Percentiles rank a stretch among this genome's conserved stretches.
These are phyloP conservation scores for Helogale parvula DNA, from an alignment of 2,113 vertebrate species.

Conservation along the genomic window DNA sequence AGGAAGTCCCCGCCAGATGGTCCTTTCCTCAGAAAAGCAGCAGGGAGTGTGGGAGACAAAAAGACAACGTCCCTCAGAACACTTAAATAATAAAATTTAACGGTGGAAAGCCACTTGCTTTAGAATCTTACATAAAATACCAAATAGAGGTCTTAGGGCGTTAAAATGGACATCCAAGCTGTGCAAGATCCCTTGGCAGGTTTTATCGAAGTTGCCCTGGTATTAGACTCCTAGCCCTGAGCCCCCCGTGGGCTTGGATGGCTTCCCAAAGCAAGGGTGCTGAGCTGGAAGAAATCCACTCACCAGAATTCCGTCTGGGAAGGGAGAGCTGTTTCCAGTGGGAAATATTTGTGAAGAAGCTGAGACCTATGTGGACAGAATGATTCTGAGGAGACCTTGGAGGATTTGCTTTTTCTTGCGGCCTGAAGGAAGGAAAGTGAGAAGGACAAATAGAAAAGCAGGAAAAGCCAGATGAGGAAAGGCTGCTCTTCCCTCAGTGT, in stretches of 20 bases:
- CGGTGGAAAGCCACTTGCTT: not conserved
- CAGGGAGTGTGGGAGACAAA: not conserved
- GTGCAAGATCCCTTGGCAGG: not conserved
- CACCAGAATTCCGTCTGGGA: not conserved
- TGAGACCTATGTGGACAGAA: not conserved
- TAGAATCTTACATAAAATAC: slow-evolving; percentile 8
- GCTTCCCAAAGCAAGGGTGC: not conserved
- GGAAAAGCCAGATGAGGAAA: not conserved
- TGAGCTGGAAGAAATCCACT: not conserved
- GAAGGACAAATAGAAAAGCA: not conserved
- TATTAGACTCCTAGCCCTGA: not conserved
- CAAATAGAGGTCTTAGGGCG: not conserved
- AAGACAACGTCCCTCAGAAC: not conserved
- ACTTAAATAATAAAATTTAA: not conserved
- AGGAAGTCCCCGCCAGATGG: slow-evolving; percentile 50
- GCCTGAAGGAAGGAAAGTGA: not conserved
- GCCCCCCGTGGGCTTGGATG: not conserved
- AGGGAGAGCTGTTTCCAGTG: not conserved
- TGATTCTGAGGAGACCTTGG: not conserved
- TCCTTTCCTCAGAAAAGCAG: not conserved
- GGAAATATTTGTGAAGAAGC: not conserved
- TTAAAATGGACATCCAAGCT: not conserved
- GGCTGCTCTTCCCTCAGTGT: rapidly evolving
- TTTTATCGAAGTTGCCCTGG: not conserved
- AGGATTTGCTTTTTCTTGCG: not conserved